These are phyloP conservation scores for Eupsilia transversa DNA, from an alignment of 2,888 invertebrate species.

Conservation along the genomic window DNA sequence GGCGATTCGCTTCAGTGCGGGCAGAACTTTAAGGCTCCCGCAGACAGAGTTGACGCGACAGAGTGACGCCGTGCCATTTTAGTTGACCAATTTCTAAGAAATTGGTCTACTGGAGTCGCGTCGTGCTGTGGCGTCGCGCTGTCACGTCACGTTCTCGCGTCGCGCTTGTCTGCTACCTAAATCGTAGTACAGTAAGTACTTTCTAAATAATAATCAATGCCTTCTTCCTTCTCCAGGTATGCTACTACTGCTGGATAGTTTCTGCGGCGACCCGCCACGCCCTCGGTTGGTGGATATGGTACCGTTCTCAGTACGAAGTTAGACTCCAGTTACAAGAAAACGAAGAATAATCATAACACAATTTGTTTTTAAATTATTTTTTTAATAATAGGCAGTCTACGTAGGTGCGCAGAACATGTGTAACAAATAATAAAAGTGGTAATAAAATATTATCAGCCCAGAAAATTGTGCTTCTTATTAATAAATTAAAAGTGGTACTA, in stretches of 20 bases:
- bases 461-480: background rate
- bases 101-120: too few species aligned
- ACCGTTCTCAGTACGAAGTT: constrained; percentile 87
- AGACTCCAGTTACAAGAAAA: constrained; percentile 78
- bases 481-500: background rate
- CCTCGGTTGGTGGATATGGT: constrained; percentile 89
- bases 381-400: constrained; percentile 17
- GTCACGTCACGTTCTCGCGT: too few species aligned
- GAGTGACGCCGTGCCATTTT: too few species aligned
- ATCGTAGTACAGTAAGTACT: background rate
- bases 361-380: constrained; percentile 24
- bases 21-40: background rate
- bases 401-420: constrained; percentile 22
- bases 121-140: too few species aligned
- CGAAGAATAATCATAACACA: constrained; percentile 62
- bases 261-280: constrained; percentile 87
- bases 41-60: too few species aligned
- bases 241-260: constrained; percentile 89
- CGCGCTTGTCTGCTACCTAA: too few species aligned
- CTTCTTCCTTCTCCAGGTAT: constrained; percentile 75
- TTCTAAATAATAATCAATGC: background rate
- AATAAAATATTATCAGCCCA: background rate
- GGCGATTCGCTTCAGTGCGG: background rate
- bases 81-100: too few species aligned
- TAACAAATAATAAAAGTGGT: background rate